These are phyloP conservation scores for Belgica antarctica DNA, from an alignment of 2,888 invertebrate genomes.

Conservation along the genomic window DNA sequence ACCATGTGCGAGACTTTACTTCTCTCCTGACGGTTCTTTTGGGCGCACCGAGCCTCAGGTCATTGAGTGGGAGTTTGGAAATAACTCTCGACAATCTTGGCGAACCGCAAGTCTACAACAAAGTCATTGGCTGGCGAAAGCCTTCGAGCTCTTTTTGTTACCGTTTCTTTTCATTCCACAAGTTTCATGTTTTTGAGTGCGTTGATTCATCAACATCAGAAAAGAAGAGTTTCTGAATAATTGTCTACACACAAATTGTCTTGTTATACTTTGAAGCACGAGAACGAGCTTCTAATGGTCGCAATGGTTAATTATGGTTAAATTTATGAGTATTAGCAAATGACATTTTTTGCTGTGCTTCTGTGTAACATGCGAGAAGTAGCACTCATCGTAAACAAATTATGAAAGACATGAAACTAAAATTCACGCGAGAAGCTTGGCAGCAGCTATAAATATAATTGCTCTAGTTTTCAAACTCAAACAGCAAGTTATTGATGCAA, in stretches of 20 bases:
- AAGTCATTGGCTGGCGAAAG: slow-evolving; percentile 21
- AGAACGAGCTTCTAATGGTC: not conserved
- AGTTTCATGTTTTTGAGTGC: slow-evolving; percentile 3
- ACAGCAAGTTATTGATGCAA: not conserved
- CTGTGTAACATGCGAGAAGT: not conserved
- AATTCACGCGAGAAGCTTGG: not conserved
- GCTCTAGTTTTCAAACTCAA: not conserved
- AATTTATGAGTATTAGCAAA: slow-evolving; percentile 13
- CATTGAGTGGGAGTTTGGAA: not conserved
- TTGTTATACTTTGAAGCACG: not conserved
- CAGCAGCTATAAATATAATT: not conserved
- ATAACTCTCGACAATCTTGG: not conserved
- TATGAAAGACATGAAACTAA: not conserved
- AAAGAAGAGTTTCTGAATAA: not conserved
- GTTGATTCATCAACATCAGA: slow-evolving; percentile 10
- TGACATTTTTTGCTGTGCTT: slow-evolving; percentile 6
- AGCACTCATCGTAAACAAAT: not conserved
- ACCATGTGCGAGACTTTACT: slow-evolving; percentile 6
- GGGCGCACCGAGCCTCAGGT: not conserved
- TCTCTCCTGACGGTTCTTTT: too few relatives aligned
- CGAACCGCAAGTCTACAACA: slow-evolving; percentile 10
- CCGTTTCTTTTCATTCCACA: slow-evolving; percentile 19
- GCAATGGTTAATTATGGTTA: slow-evolving; percentile 3
- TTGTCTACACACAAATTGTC: slow-evolving; percentile 7
- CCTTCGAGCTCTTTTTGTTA: not conserved